Evolutionary conservation across 2,113 vertebrate genomes (phyloP).

Genomic region (Bungarus multicinctus): DNA sequence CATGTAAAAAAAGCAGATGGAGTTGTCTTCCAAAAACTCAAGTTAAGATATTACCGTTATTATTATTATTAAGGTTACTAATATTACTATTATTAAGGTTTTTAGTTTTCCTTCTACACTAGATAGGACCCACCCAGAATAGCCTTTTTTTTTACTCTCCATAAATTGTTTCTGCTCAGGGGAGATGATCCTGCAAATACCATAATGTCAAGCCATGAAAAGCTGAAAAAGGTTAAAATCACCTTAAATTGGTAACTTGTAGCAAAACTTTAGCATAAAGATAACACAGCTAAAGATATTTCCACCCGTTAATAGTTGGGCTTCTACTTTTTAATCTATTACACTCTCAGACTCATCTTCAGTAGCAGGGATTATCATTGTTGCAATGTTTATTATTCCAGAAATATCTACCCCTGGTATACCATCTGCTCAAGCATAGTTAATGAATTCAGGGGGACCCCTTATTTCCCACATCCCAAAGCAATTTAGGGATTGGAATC

Average conservation of each 20-base stretch:
- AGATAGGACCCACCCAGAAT: neutral
- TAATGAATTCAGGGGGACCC: neutral
- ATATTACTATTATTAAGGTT: too few relatives aligned
- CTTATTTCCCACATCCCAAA: neutral
- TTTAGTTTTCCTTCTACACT: neutral
- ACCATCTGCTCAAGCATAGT: neutral
- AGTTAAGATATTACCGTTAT: neutral
- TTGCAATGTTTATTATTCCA: neutral
- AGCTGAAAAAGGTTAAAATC: neutral
- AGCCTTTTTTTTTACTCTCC: neutral
- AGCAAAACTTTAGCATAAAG: neutral
- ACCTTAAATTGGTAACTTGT: neutral
- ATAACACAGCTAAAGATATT: neutral
- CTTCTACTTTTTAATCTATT: neutral
- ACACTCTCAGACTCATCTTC: neutral
- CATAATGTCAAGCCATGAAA: neutral
- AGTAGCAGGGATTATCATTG: neutral
- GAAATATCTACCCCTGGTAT: neutral
- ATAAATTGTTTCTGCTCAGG: neutral
- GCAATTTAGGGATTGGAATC: neutral
- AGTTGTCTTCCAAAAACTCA: neutral
- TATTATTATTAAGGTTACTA: too few relatives aligned
- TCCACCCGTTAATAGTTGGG: neutral
- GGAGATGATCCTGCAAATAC: neutral
- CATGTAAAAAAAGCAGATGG: neutral